A percentile compares a stretch with the other conserved stretches of the same genome.
Evolutionary conservation across 2,888 invertebrate species (phyloP).

Genomic region (Plebejus melissa): DNA sequence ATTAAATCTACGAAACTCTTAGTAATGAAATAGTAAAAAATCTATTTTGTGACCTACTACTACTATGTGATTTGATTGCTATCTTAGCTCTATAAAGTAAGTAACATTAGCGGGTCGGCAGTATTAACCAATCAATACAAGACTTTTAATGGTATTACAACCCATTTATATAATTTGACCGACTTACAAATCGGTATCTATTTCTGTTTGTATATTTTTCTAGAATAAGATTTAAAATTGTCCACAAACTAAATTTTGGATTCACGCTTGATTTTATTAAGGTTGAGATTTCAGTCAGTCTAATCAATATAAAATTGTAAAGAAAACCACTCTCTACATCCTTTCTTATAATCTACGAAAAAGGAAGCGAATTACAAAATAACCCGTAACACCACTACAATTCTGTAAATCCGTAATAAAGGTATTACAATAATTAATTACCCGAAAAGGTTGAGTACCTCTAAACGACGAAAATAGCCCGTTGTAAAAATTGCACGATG

Average conservation of each 20-base stretch:
- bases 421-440: slow-evolving; percentile 15
- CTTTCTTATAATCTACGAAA: neutral
- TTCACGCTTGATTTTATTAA: too few relatives aligned
- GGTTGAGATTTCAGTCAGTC: too few relatives aligned
- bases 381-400: neutral
- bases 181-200: neutral
- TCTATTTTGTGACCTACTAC: too few relatives aligned
- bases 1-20: too few relatives aligned
- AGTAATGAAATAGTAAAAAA: too few relatives aligned
- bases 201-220: too few relatives aligned
- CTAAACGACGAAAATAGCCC: slow-evolving; percentile 9
- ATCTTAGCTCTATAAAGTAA: neutral
- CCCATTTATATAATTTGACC: neutral
- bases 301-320: neutral
- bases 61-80: neutral
- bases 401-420: neutral
- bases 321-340: neutral
- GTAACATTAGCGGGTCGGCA: neutral
- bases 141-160: too few relatives aligned
- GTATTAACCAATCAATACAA: neutral
- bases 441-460: slow-evolving; percentile 8
- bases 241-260: too few relatives aligned
- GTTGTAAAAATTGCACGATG: slow-evolving; percentile 9
- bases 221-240: too few relatives aligned
- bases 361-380: neutral